Evolutionary conservation across 2,888 invertebrate genomes (phyloP).

Genomic region (Cryptophagus acutangulus): DNA sequence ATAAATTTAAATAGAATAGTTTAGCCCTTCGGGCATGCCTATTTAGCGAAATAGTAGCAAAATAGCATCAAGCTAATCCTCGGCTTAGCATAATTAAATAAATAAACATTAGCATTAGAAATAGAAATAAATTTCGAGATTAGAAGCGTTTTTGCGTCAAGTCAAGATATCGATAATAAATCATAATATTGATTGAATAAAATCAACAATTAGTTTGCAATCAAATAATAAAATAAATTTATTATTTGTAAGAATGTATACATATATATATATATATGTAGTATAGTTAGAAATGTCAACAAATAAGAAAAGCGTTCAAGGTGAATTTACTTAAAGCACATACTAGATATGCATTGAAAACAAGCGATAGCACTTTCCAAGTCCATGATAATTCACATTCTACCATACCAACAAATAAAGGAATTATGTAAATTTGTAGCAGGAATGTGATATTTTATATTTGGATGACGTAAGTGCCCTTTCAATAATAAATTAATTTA

Average conservation of each 20-base stretch:
- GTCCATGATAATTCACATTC: constrained; percentile 6
- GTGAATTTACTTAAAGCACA: constrained; percentile 13
- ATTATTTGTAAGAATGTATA: constrained; percentile 9
- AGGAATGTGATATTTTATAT: constrained; percentile 19
- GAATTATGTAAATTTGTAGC: constrained; percentile 18
- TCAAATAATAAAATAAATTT: not conserved
- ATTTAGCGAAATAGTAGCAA: too few species aligned
- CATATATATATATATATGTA: too few species aligned
- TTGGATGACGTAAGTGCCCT: constrained; percentile 16
- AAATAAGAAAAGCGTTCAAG: constrained; percentile 16
- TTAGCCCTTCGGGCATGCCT: too few species aligned
- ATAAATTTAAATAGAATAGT: too few species aligned
- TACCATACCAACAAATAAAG: constrained; percentile 12
- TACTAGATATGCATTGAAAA: constrained; percentile 5
- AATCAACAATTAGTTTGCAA: too few species aligned
- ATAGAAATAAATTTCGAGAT: too few species aligned
- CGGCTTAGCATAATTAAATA: too few species aligned
- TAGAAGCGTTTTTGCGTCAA: too few species aligned
- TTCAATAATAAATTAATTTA: constrained; percentile 5
- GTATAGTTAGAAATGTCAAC: constrained; percentile 15
- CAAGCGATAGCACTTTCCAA: constrained; percentile 7
- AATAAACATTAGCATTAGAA: too few species aligned
- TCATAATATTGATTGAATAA: too few species aligned
- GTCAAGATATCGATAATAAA: too few species aligned
- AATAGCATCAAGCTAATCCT: too few species aligned